Conservation (phyloP, 2,113 vertebrate genomes). For the Anolis sagrei region DNA sequence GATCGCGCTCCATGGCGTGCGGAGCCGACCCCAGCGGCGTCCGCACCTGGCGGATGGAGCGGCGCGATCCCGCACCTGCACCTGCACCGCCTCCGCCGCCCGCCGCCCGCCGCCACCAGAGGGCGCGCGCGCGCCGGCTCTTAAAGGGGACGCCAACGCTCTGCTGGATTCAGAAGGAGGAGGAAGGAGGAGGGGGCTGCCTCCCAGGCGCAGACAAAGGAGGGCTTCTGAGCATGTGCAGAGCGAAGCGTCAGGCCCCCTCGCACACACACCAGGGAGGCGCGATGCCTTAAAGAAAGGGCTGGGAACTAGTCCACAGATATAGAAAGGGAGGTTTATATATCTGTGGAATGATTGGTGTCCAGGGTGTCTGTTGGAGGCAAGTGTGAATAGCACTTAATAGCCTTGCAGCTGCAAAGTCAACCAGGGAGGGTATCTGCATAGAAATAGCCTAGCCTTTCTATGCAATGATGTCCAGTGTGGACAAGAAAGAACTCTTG, state of each 20-base stretch:
- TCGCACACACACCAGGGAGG: no score
- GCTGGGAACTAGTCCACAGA: no score
- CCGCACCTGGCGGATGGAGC: constrained; percentile 20
- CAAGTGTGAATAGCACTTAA: no score
- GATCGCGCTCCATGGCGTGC: constrained; percentile 34
- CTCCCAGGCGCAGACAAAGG: not conserved
- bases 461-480: no score
- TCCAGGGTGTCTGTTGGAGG: no score
- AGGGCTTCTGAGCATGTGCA: constrained; percentile 20
- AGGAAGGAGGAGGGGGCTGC: not conserved
- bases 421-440: no score
- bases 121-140: constrained; percentile 9
- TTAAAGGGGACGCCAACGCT: constrained; percentile 25
- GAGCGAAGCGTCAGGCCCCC: not conserved
- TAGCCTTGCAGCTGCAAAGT: no score
- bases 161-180: not conserved
- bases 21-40: constrained; percentile 7
- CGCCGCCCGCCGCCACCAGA: constrained; percentile 16
- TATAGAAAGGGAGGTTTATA: no score
- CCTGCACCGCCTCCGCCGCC: not conserved
- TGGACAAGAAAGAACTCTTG: no score
- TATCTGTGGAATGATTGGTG: no score
- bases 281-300: no score
- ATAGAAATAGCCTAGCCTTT: no score
- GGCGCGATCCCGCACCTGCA: constrained; percentile 34